Conservation (phyloP, 2,888 invertebrate species). For the Boloria euphrosyne region DNA sequence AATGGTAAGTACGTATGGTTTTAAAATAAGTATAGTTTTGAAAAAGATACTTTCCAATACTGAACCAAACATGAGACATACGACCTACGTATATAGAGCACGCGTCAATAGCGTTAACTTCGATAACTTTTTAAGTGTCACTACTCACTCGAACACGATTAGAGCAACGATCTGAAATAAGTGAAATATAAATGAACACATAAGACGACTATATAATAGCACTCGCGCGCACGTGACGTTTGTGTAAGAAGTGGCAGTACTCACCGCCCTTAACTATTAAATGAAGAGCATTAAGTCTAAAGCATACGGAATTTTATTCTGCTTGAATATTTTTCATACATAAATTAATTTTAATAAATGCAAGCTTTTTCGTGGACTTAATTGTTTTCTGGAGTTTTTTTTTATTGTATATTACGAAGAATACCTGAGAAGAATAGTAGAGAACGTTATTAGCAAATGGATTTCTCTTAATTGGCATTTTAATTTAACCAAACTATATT, state of each 20-base stretch:
- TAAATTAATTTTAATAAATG: not conserved
- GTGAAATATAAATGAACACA: slow-evolving; percentile 32
- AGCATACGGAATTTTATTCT: slow-evolving; percentile 56
- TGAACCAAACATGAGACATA: too few relatives aligned
- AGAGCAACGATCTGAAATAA: slow-evolving; percentile 38
- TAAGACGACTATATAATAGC: slow-evolving; percentile 54
- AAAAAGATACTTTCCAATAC: too few relatives aligned
- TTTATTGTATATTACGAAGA: too few relatives aligned
- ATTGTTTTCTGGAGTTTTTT: too few relatives aligned
- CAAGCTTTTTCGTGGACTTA: not conserved
- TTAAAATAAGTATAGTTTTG: too few relatives aligned
- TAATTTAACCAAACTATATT: too few relatives aligned
- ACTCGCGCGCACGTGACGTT: slow-evolving; percentile 67
- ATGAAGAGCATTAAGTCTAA: slow-evolving; percentile 15
- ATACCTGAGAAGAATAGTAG: too few relatives aligned
- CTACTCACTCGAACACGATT: slow-evolving; percentile 28
- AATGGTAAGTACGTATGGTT: too few relatives aligned
- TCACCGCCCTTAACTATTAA: slow-evolving; percentile 36
- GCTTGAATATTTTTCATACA: slow-evolving; percentile 4
- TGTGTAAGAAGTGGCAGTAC: slow-evolving; percentile 39
- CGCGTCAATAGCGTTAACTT: slow-evolving; percentile 35
- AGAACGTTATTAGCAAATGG: too few relatives aligned
- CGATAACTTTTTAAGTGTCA: slow-evolving; percentile 31
- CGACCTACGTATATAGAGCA: slow-evolving; percentile 24
- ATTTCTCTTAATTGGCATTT: too few relatives aligned